phyloP scores from a whole-genome alignment of 2,888 invertebrate genomes.

The Onthophagus sagittarius region DNA sequence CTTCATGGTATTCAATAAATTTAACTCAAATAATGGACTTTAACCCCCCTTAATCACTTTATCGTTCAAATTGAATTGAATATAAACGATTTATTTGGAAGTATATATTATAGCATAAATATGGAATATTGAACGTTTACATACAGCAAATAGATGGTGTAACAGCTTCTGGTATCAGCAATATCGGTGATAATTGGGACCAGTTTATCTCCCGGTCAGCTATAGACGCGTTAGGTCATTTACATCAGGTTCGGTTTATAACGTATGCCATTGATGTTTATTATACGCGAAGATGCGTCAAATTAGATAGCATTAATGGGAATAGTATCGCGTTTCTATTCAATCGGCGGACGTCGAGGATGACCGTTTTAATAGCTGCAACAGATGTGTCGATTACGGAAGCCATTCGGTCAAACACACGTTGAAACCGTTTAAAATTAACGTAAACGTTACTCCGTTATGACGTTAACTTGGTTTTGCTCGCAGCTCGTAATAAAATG shows the following conservation, averaged over 20 bases:
- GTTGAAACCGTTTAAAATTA: too few relatives aligned
- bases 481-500: background rate
- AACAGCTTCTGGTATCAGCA: background rate
- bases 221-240: background rate
- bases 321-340: background rate
- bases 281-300: background rate
- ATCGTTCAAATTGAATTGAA: background rate
- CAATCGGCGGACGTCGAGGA: background rate
- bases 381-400: background rate
- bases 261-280: background rate
- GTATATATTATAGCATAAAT: too few relatives aligned
- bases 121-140: background rate
- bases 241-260: background rate
- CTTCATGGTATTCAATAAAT: background rate
- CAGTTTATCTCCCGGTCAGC: background rate
- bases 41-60: background rate
- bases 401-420: background rate
- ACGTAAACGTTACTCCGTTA: background rate
- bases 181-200: background rate
- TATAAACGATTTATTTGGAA: too few relatives aligned
- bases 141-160: background rate
- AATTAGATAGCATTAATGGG: background rate
- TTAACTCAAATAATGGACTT: background rate
- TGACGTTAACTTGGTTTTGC: background rate
- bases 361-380: background rate